These are phyloP conservation scores for Passer domesticus DNA, from an alignment of 2,113 vertebrate species.

Conservation along the genomic window DNA sequence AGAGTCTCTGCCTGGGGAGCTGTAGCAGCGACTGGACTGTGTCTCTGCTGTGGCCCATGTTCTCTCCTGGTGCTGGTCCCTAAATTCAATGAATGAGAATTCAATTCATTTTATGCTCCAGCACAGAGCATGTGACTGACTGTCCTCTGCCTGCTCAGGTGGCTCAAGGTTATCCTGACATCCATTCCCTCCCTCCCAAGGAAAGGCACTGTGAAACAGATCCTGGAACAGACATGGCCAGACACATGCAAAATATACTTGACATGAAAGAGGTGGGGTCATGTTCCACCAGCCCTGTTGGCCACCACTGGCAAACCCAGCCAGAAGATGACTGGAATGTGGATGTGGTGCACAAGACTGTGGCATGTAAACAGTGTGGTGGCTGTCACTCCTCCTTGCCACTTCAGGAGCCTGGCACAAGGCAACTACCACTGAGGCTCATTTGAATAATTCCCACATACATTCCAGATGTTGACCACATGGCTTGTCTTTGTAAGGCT, in stretches of 20 bases:
- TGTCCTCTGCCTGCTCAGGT: background rate
- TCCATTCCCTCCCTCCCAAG: background rate
- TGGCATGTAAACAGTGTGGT: background rate
- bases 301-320: background rate
- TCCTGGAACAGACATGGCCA: background rate
- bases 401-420: constrained; percentile 41
- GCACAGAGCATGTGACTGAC: background rate
- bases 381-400: constrained; percentile 1
- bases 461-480: constrained; percentile 68
- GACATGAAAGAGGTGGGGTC: background rate
- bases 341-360: background rate
- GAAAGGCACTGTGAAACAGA: background rate
- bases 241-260: background rate
- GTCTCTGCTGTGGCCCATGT: background rate
- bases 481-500: constrained; percentile 16
- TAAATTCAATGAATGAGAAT: background rate
- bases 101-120: background rate
- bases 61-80: background rate
- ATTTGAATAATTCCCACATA: constrained; percentile 70
- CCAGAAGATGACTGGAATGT: background rate
- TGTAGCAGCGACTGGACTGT: background rate
- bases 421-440: background rate
- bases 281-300: background rate
- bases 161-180: background rate
- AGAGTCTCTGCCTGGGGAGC: background rate